These are phyloP conservation scores for Calameuta pallipes DNA, from an alignment of 2,888 invertebrate species.

Conservation along the genomic window DNA sequence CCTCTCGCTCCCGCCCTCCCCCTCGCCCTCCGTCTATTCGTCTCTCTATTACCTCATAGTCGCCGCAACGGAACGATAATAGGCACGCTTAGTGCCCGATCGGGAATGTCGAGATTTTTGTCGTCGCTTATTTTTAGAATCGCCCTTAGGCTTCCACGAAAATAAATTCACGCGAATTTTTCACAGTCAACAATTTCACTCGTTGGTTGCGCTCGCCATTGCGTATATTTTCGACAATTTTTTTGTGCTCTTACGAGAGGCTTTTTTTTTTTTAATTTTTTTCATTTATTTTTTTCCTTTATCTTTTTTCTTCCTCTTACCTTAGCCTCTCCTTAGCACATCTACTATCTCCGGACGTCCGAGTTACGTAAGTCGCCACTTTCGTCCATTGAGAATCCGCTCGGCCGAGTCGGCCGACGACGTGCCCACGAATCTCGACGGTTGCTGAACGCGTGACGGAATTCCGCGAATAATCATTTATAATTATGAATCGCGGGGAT, in stretches of 20 bases:
- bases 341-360: neutral
- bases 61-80: conserved; percentile 16
- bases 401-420: neutral
- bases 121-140: conserved; percentile 15
- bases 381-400: conserved; percentile 2
- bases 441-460: neutral
- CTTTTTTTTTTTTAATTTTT: neutral
- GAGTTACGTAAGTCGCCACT: neutral
- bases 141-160: neutral
- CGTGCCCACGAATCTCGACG: conserved; percentile 8
- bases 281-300: too few species aligned
- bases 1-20: conserved; percentile 25
- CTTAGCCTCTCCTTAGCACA: neutral
- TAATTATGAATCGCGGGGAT: conserved; percentile 33
- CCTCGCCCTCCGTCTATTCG: conserved; percentile 20
- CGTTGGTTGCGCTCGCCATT: neutral
- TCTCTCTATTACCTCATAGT: conserved; percentile 21
- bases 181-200: neutral
- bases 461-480: neutral
- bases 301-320: neutral
- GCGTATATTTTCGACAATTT: neutral
- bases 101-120: conserved; percentile 10
- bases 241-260: neutral
- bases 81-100: conserved; percentile 5
- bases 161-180: neutral